A percentile compares a stretch with the other conserved stretches of the same genome.
Conservation (phyloP, 2,797 vertebrate species). For the Arnoldichthys spilopterus region DNA sequence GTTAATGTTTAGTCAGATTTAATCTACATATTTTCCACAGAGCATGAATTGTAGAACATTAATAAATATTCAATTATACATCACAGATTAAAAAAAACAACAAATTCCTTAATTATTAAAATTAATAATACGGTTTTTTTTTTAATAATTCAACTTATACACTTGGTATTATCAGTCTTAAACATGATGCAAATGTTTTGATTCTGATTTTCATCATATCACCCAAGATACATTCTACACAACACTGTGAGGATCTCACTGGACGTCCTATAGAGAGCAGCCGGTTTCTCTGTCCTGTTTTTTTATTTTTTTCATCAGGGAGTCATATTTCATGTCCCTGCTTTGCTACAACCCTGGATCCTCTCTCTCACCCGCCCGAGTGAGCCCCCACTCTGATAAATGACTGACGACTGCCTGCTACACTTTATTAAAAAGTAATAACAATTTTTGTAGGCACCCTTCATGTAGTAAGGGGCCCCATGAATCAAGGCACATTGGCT, state of each 20-base stretch:
- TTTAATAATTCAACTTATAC: neutral
- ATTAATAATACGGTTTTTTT: too few relatives aligned
- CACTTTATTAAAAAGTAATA: constrained; percentile 99
- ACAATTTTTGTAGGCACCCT: constrained; percentile 99
- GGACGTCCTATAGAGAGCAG: neutral
- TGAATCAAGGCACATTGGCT: constrained; percentile 99
- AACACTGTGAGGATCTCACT: neutral
- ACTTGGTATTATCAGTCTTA: neutral
- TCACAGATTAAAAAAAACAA: neutral
- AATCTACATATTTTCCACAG: neutral
- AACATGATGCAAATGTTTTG: too few relatives aligned
- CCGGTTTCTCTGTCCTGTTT: neutral
- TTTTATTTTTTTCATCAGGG: neutral
- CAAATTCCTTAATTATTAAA: too few relatives aligned
- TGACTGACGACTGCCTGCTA: constrained; percentile 96
- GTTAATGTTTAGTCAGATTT: neutral
- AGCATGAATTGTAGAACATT: neutral
- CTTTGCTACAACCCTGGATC: constrained; percentile 84
- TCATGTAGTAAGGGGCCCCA: constrained; percentile 95
- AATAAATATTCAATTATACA: neutral
- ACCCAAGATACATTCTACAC: neutral
- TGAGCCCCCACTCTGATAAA: constrained; percentile 83
- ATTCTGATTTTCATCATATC: neutral
- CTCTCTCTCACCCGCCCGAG: constrained; percentile 76
- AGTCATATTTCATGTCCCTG: constrained; percentile 70